Base-by-base conservation (phyloP, 2,888 invertebrate genomes). In the Psylliodes chrysocephalus region DNA sequence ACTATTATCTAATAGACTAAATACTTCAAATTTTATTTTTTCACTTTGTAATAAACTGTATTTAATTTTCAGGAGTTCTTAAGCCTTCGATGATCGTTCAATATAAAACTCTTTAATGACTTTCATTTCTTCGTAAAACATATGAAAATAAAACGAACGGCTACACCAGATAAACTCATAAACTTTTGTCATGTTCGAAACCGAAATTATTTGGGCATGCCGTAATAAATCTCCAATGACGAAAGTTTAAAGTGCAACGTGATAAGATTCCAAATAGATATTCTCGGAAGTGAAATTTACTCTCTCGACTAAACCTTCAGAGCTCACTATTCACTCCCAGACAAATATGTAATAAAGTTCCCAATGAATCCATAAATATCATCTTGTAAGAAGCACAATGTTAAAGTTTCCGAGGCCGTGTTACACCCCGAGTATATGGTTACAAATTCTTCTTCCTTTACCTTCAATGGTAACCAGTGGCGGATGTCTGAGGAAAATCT, bases 381-480 rank as follows among this genome's bases (percentile, higher is more conserved):
- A 53, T 59, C 55, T 55, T 52, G 38, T 49, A 49, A 59, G 59
- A 64, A 46, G 60, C 51, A 56, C 60, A 59, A 44, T 63, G 60
- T 47, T 60, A 60, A 60, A 60, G 59, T 63, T 59, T 63, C 46
- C 60, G 56, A 57, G 60, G 46, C 35, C 44, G 35, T 44, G 53
- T 61, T 65, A 57, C 12, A 30, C 57, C 53, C 59, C 28, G 25
- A 28, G 38, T 57, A 15, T 18, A 51, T 40, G 64, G 63, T 63
- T 62, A 56, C 62, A 66, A 73, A 72, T 72, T 71, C 71, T 71
- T 67, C 25, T 49, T 47, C 49, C 40, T 52, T 56, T 38, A 49
- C 42, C 47, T 35, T 30, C 5, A 47, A 19, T 22, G 1, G 6
- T n/a, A 14, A 8, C 47, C 57, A 57, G 57, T 25, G 47, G 47